Evolutionary conservation across 2,113 vertebrate species (phyloP), one percentile per base, ranked within the genome.

Genomic region (Pterocles gutturalis): DNA sequence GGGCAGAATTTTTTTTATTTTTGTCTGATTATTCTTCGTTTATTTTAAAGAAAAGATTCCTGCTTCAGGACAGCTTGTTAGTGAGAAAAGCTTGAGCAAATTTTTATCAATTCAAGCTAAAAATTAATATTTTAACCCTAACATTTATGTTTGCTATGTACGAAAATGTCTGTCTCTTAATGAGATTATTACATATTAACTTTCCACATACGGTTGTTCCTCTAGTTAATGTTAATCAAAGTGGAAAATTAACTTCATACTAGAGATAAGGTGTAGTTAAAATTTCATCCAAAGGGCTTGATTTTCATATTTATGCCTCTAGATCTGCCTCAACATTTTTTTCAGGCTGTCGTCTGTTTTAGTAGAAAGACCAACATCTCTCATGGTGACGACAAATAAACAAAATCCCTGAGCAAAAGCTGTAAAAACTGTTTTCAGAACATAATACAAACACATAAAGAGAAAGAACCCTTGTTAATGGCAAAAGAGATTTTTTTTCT

Each of bases 401-500:
- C 0, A 58, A 76, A 55, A 69, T n/a, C 10, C 58, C 31, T 28
- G 34, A 53, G 34, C 0, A 80, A 83, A 43, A 70, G 13, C 10
- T 72, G 12, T 26, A 81, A 65, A 76, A 53, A 5, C 6, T 29
- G 1, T 21, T 69, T 15, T 57, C 13, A 6, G 8, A 10, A 9
- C 4, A 72, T 54, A 69, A 57, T 49, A 25, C 1, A 55, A 31
- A 10, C 25, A 34, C 2, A 8, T 46, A 33, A 62, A 46, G 7
- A 73, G 16, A 60, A 85, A 76, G 29, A 92, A n/a, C 1, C 2
- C 2, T 13, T 64, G 16, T 49, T 11, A 83, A 57, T 24, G 15
- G 17, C 11, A 58, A 31, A 61, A 17, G 4, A 49, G 3, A 4
- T 7, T 5, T 8, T 38, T 60, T 58, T 36, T 6, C 0, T 4